phyloP scores from a whole-genome alignment of 1,140 invertebrate genomes.

The Zelostemma sp. region DNA sequence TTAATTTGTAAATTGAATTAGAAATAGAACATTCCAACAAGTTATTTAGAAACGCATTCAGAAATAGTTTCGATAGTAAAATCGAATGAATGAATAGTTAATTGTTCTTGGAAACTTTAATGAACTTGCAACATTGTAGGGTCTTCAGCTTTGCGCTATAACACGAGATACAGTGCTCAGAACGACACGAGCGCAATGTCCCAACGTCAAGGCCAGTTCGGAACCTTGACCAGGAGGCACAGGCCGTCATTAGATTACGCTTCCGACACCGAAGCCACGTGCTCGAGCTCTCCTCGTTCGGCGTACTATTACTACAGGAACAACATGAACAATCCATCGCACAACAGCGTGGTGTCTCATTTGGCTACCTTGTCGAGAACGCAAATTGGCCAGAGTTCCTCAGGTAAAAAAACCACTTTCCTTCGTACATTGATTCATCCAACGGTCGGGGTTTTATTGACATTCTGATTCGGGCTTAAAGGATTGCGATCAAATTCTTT shows the following conservation, averaged over 20 bases:
- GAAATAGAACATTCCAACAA: too few species aligned
- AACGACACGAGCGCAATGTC: slow-evolving; percentile 68
- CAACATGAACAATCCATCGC: slow-evolving; percentile 64
- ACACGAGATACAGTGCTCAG: slow-evolving; percentile 72
- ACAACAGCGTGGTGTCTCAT: slow-evolving; percentile 64
- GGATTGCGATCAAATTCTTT: slow-evolving; percentile 69
- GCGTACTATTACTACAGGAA: slow-evolving; percentile 84
- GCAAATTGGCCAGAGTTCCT: slow-evolving; percentile 66
- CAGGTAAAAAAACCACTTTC: slow-evolving; percentile 52
- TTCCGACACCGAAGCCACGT: slow-evolving; percentile 93
- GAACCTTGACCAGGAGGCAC: slow-evolving; percentile 77
- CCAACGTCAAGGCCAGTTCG: slow-evolving; percentile 64
- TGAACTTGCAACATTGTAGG: slow-evolving; percentile 52
- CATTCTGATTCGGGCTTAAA: slow-evolving; percentile 28
- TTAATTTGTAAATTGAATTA: too few species aligned
- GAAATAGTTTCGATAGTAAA: too few species aligned
- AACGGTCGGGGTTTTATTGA: background rate
- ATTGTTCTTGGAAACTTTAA: too few species aligned
- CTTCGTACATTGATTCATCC: background rate
- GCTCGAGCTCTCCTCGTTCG: slow-evolving; percentile 77
- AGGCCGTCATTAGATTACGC: slow-evolving; percentile 87
- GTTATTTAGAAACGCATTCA: too few species aligned
- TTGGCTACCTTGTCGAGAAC: slow-evolving; percentile 66
- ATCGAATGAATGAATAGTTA: too few species aligned
- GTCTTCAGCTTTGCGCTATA: slow-evolving; percentile 70